Conservation (phyloP, 2,888 invertebrate species). For the Sialis fuliginosa region DNA sequence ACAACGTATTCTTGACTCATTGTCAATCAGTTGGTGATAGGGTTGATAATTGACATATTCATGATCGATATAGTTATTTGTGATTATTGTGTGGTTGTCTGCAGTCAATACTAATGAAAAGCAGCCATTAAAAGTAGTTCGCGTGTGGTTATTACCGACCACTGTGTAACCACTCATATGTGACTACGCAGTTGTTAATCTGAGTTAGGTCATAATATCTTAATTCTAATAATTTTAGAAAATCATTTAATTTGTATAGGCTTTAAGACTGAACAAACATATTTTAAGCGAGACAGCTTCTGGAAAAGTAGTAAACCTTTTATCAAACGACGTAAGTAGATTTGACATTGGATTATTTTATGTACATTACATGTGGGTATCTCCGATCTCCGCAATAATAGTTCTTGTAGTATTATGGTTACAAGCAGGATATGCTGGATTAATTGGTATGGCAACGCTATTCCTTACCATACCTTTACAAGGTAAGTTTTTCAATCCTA, state of each 20-base stretch:
- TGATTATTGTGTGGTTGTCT: no score
- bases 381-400: constrained; percentile 54
- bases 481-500: constrained; percentile 20
- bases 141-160: no score
- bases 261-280: no score
- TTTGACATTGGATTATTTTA: constrained; percentile 55
- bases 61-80: no score
- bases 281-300: constrained; percentile 58
- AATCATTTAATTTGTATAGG: constrained; percentile 9
- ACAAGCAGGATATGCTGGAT: constrained; percentile 32
- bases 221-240: no score
- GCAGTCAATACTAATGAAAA: no score
- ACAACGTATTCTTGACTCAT: no score
- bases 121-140: no score
- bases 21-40: no score
- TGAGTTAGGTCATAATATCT: constrained; percentile 5
- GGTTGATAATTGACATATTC: no score
- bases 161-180: no score
- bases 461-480: constrained; percentile 31
- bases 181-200: background rate
- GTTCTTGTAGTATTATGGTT: constrained; percentile 40
- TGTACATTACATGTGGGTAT: constrained; percentile 64
- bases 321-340: constrained; percentile 72
- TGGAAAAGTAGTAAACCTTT: constrained; percentile 66
- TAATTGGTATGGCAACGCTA: constrained; percentile 37